Conservation (phyloP, 2,113 vertebrate species). For the Albula goreensis region DNA sequence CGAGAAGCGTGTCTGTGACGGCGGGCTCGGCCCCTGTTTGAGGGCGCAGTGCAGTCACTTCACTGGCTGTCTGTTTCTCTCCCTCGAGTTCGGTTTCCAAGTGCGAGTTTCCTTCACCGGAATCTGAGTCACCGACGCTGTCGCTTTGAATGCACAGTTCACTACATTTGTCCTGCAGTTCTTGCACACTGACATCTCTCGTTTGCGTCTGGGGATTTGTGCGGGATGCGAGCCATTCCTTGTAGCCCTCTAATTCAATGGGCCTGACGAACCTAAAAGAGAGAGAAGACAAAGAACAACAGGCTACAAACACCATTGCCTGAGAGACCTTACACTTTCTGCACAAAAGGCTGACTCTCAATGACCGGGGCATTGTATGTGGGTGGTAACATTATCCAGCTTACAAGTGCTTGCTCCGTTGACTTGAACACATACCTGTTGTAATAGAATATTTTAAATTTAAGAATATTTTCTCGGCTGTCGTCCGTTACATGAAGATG, state of each 20-base stretch:
- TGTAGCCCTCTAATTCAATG: conserved; percentile 54
- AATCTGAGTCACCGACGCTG: not conserved
- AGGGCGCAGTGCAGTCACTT: not conserved
- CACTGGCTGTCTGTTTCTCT: no score
- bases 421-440: conserved; percentile 52
- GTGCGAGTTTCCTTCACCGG: not conserved
- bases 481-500: conserved; percentile 22
- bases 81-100: not conserved
- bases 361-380: no score
- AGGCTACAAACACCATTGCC: not conserved
- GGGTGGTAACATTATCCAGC: not conserved
- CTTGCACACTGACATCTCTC: not conserved
- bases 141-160: not conserved
- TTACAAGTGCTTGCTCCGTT: not conserved
- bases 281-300: not conserved
- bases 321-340: not conserved
- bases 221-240: conserved; percentile 36
- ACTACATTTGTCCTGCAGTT: not conserved
- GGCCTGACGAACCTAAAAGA: conserved; percentile 66
- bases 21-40: not conserved
- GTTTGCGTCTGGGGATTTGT: not conserved
- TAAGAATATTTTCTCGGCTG: conserved; percentile 32
- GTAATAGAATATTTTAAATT: conserved; percentile 66
- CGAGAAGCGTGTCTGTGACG: not conserved
- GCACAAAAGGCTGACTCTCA: not conserved